These are phyloP conservation scores for Scaptomyza caliginosa DNA, from an alignment of 2,888 invertebrate genomes.

Conservation along the genomic window DNA sequence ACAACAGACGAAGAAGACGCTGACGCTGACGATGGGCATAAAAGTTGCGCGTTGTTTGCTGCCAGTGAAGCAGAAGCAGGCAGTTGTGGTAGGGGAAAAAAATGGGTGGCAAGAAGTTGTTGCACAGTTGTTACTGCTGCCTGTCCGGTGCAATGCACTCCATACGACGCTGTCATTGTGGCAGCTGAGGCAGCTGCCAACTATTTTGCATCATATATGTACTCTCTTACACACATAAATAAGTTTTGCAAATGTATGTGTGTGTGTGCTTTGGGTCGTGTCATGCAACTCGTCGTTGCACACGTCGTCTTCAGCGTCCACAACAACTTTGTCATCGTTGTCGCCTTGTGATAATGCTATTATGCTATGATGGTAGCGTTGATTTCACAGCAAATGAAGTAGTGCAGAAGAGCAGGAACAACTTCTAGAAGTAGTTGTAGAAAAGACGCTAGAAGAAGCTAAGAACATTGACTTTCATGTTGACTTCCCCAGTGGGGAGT, in stretches of 20 bases:
- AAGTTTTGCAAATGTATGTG: constrained; percentile 41
- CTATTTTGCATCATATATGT: constrained; percentile 68
- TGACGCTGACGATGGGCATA: constrained; percentile 54
- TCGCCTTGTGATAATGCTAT: constrained; percentile 73
- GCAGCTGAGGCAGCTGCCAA: constrained; percentile 70
- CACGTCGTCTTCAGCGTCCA: constrained; percentile 34
- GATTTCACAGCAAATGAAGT: constrained; percentile 42
- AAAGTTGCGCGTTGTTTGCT: constrained; percentile 73
- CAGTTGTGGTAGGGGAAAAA: neutral
- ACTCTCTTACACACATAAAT: constrained; percentile 24
- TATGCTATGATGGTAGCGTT: constrained; percentile 68
- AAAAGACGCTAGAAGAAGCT: constrained; percentile 1
- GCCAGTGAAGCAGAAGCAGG: constrained; percentile 65
- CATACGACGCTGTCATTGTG: constrained; percentile 52
- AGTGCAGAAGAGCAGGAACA: constrained; percentile 4
- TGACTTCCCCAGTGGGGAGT: constrained; percentile 20
- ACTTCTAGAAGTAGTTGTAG: constrained; percentile 2
- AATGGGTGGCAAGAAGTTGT: constrained; percentile 48
- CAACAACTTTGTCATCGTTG: constrained; percentile 37
- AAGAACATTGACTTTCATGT: constrained; percentile 57
- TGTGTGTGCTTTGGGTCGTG: constrained; percentile 44
- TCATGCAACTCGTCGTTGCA: constrained; percentile 53
- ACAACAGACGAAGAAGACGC: neutral
- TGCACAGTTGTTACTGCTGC: constrained; percentile 53
- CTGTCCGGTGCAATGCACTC: constrained; percentile 69